A percentile compares a stretch with the other conserved stretches of the same genome.
Conservation (phyloP, 2,113 vertebrate species). For the Leucoraja erinaceus region DNA sequence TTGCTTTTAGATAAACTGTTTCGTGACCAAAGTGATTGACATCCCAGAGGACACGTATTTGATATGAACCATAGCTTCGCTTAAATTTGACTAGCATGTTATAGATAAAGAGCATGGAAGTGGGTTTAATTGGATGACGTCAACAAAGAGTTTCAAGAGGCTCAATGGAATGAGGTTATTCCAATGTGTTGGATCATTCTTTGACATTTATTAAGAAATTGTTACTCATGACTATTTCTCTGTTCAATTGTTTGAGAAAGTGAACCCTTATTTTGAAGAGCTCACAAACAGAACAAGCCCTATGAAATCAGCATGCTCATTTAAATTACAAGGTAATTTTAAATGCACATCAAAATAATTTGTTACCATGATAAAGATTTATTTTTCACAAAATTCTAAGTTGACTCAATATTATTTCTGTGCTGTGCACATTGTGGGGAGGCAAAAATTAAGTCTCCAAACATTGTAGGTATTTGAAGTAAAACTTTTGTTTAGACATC, state of each 20-base stretch:
- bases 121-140: background rate
- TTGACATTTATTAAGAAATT: background rate
- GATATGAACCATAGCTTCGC: background rate
- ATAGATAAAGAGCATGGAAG: background rate
- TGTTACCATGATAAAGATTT: background rate
- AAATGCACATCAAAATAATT: background rate
- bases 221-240: background rate
- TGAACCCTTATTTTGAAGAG: background rate
- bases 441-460: background rate
- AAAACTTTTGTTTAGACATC: background rate
- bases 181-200: background rate
- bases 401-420: background rate
- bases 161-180: background rate
- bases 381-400: conserved; percentile 1
- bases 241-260: background rate
- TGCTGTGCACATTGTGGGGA: background rate
- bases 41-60: background rate
- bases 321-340: background rate
- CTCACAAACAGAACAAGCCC: background rate
- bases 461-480: background rate
- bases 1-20: too few species aligned
- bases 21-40: too few species aligned
- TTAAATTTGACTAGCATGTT: too few species aligned
- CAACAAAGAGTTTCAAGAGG: background rate
- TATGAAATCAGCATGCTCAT: background rate